A percentile compares a stretch with the other conserved stretches of the same genome.
Conservation (phyloP, 2,797 vertebrate species). For the Antennarius maculatus region DNA sequence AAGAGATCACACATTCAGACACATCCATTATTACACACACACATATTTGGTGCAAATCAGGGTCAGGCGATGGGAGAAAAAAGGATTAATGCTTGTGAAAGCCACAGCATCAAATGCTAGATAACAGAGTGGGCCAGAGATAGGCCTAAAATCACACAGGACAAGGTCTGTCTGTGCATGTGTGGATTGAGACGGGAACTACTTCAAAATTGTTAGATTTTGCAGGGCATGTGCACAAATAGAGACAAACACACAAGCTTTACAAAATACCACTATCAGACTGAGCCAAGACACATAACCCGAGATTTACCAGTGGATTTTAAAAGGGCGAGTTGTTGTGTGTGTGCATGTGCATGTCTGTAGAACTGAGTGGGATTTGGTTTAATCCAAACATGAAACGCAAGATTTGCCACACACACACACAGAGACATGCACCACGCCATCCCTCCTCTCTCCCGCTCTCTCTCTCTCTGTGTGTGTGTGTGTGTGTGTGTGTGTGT, state of each 20-base stretch:
- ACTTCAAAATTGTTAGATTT: constrained; percentile 26
- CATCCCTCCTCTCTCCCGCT: not conserved
- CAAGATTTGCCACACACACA: constrained; percentile 52
- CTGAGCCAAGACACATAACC: constrained; percentile 57
- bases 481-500: constrained; percentile 22
- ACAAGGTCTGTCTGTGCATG: constrained; percentile 8
- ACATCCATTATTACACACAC: not conserved
- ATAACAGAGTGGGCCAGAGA: constrained; percentile 21
- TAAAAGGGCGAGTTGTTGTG: constrained; percentile 55
- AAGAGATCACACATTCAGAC: not conserved
- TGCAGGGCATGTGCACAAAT: constrained; percentile 34
- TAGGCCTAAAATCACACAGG: constrained; percentile 9
- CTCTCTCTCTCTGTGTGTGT: not conserved
- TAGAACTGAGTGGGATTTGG: constrained; percentile 66
- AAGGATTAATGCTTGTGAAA: constrained; percentile 45
- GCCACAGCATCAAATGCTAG: constrained; percentile 33
- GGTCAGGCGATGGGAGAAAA: constrained; percentile 6
- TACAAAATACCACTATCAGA: constrained; percentile 55
- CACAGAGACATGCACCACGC: constrained; percentile 14
- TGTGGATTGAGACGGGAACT: constrained; percentile 11
- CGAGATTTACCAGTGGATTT: constrained; percentile 69
- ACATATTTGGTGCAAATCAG: not conserved
- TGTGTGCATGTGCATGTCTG: constrained; percentile 36
- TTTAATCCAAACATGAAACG: constrained; percentile 80
- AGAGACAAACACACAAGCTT: constrained; percentile 32